Percentiles rank a stretch among this genome's conserved stretches.
Evolutionary conservation across 2,113 vertebrate species (phyloP).

Genomic region (Trogon surrucura): DNA sequence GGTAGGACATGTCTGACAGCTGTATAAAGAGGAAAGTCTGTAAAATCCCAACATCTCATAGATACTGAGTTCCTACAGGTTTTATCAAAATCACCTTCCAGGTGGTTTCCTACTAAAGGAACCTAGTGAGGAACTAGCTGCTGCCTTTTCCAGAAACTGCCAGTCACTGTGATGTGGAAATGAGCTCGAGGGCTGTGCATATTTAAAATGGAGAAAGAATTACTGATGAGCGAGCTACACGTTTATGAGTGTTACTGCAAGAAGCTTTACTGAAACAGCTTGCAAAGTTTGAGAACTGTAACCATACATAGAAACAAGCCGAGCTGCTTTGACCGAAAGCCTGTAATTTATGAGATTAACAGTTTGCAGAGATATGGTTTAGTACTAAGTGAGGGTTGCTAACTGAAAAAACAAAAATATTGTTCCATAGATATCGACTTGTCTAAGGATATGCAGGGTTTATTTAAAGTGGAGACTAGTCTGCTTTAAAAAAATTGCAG

Average conservation of each 20-base stretch:
- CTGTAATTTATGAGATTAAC: constrained; percentile 59
- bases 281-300: background rate
- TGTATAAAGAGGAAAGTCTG: background rate
- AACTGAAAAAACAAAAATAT: background rate
- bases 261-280: background rate
- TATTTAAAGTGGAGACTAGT: background rate
- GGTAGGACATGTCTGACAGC: background rate
- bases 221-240: background rate
- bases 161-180: background rate
- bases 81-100: background rate
- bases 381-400: constrained; percentile 40
- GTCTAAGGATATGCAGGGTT: constrained; percentile 28
- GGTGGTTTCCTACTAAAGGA: background rate
- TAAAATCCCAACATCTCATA: background rate
- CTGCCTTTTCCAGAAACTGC: background rate
- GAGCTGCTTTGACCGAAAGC: background rate
- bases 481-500: background rate
- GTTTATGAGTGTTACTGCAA: background rate
- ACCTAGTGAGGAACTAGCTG: background rate
- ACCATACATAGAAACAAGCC: background rate
- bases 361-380: constrained; percentile 32
- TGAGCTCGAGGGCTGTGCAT: accelerated
- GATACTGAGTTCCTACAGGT: background rate
- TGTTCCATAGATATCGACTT: background rate
- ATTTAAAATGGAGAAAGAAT: background rate